Conservation (phyloP, 2,888 invertebrate genomes). For the Ctenicera cuprea region DNA sequence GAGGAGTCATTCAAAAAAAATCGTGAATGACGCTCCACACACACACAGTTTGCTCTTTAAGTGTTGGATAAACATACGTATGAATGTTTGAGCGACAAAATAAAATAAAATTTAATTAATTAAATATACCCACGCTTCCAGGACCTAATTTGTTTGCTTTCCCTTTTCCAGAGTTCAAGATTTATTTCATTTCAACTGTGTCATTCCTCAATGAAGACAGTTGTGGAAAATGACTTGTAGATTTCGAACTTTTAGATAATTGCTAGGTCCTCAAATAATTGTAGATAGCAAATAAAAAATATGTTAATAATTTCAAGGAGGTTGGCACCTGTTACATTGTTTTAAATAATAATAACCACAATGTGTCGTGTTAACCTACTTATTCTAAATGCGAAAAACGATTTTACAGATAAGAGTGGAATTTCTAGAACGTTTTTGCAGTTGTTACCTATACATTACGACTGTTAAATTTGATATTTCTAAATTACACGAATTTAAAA, state of each 20-base stretch:
- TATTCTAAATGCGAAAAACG: neutral
- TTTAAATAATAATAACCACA: neutral
- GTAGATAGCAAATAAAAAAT: no score
- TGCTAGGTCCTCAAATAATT: no score
- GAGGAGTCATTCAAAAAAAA: slow-evolving; percentile 54
- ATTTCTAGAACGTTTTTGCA: no score
- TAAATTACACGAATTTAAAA: no score
- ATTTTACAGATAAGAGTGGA: no score
- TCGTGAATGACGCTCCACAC: slow-evolving; percentile 49
- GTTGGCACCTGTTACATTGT: slow-evolving; percentile 1
- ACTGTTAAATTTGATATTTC: no score
- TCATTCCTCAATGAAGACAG: neutral
- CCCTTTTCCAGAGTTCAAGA: neutral
- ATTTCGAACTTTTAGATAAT: no score
- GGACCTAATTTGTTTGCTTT: slow-evolving; percentile 2
- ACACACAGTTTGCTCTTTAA: slow-evolving; percentile 44
- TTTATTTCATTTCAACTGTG: neutral
- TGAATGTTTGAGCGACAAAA: slow-evolving; percentile 40
- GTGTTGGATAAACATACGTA: slow-evolving; percentile 48
- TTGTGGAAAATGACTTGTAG: neutral
- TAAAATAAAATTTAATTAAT: slow-evolving; percentile 39
- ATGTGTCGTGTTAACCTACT: slow-evolving; percentile 15
- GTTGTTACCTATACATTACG: no score
- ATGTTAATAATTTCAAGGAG: neutral
- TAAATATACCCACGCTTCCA: slow-evolving; percentile 19